Conservation (phyloP, 1,140 invertebrate genomes). For the Hycleus phaleratus region DNA sequence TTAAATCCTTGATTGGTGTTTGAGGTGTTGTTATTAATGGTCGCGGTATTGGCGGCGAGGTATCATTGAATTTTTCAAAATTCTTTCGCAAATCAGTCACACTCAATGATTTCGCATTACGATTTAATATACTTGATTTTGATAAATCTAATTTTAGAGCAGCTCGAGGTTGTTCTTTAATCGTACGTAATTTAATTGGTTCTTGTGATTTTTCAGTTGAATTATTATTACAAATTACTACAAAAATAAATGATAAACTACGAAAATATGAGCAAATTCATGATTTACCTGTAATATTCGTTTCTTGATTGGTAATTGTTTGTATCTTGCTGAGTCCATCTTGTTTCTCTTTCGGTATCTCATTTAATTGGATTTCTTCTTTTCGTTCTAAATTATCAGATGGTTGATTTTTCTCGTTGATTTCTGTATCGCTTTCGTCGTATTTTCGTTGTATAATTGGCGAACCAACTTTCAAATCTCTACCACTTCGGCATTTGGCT, state of each 20-base stretch:
- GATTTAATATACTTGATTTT: background rate
- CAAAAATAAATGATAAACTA: too few relatives aligned
- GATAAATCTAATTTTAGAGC: too few relatives aligned
- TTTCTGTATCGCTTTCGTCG: conserved; percentile 38
- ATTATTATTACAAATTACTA: too few relatives aligned
- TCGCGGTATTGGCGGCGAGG: conserved; percentile 38
- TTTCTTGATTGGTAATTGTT: too few relatives aligned
- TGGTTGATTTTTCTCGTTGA: background rate
- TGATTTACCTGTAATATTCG: too few relatives aligned
- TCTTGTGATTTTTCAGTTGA: too few relatives aligned
- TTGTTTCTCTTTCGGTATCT: background rate
- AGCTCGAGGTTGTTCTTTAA: too few relatives aligned
- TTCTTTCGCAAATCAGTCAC: conserved; percentile 55
- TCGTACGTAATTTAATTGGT: too few relatives aligned
- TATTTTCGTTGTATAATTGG: conserved; percentile 60
- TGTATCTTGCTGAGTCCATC: too few relatives aligned
- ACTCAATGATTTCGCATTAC: conserved; percentile 33
- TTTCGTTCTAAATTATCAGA: background rate
- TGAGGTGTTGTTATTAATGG: conserved; percentile 11
- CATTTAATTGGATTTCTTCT: background rate
- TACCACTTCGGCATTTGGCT: conserved; percentile 72
- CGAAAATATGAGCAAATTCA: too few relatives aligned
- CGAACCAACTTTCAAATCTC: conserved; percentile 58
- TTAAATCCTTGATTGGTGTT: background rate
- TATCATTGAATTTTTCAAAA: conserved; percentile 48